Conservation (phyloP, 2,113 vertebrate genomes). For the Boulengeromyrus knoepffleri region DNA sequence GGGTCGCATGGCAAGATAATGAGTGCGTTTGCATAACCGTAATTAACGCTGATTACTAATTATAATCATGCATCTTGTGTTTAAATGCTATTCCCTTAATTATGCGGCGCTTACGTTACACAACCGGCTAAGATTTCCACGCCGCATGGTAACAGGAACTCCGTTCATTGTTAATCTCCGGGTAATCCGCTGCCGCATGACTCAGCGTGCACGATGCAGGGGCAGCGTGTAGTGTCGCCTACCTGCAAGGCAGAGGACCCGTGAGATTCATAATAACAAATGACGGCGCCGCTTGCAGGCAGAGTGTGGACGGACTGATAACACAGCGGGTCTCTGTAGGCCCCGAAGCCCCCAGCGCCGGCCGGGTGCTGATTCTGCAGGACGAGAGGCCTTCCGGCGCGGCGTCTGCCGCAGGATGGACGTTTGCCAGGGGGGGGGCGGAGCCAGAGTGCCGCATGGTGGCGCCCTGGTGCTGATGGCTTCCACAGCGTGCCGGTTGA, state of each 20-base stretch:
- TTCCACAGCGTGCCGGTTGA: neutral
- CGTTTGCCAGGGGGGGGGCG: neutral
- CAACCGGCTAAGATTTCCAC: neutral
- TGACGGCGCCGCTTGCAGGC: neutral
- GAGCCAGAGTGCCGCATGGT: neutral
- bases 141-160: neutral
- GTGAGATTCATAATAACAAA: neutral
- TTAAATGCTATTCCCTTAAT: neutral
- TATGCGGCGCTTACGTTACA: neutral
- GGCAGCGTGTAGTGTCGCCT: neutral
- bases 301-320: neutral
- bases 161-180: neutral
- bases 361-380: neutral
- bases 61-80: neutral
- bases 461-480: neutral
- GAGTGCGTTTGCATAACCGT: neutral
- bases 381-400: neutral
- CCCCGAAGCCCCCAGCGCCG: neutral
- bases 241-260: neutral
- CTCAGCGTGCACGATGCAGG: neutral
- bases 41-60: neutral
- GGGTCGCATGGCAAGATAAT: neutral
- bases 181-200: neutral
- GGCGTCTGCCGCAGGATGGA: neutral
- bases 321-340: neutral